These are phyloP conservation scores for Chromoteleia sp. DNA, from an alignment of 2,888 invertebrate genomes.

Conservation along the genomic window DNA sequence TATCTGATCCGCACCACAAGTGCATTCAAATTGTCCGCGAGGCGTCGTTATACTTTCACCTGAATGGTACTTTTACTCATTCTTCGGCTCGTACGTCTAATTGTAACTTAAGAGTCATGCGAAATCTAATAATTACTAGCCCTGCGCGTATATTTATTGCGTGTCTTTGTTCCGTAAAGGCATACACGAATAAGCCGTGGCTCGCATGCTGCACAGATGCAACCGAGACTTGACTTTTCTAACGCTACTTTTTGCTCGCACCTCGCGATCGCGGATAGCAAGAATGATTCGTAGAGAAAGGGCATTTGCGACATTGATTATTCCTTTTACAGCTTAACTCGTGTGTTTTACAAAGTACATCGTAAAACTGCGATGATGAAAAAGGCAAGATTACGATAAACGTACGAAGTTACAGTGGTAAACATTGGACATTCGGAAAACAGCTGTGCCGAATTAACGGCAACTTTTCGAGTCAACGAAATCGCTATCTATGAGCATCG, in stretches of 20 bases:
- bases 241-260: slow-evolving; percentile 30
- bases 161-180: slow-evolving; percentile 59
- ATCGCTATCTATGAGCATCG: too few species aligned
- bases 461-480: too few species aligned
- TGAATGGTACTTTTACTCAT: slow-evolving; percentile 68
- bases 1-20: slow-evolving; percentile 54
- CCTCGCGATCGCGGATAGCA: slow-evolving; percentile 25
- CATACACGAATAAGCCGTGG: slow-evolving; percentile 23
- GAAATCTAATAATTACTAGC: slow-evolving; percentile 62
- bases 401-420: neutral
- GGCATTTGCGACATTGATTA: neutral
- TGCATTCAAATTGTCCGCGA: slow-evolving; percentile 61
- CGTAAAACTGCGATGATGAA: neutral
- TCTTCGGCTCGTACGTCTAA: slow-evolving; percentile 61
- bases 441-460: too few species aligned
- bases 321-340: slow-evolving; percentile 4
- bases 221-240: slow-evolving; percentile 17
- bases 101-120: slow-evolving; percentile 62
- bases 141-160: slow-evolving; percentile 49
- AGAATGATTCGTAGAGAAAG: slow-evolving; percentile 9
- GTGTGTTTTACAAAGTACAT: neutral
- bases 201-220: slow-evolving; percentile 34
- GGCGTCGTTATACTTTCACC: slow-evolving; percentile 66
- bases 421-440: too few species aligned
- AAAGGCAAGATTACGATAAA: too few species aligned